Evolutionary conservation across 2,797 vertebrate genomes (phyloP).

Genomic region (Heteromormyrus szaboi): DNA sequence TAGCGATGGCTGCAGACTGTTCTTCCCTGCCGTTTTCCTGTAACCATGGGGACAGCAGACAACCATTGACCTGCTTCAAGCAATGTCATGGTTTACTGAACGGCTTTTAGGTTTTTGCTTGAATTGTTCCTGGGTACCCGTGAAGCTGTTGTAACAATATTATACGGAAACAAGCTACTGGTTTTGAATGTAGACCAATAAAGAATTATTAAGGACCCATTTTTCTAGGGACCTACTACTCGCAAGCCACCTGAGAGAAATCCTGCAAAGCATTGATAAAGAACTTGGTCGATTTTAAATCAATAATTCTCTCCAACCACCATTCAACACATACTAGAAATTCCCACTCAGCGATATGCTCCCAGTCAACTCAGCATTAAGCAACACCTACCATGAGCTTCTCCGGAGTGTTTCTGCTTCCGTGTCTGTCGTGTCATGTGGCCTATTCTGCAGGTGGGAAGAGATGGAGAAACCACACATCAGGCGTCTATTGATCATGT

Average conservation of each 20-base stretch:
- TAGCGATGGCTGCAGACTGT: constrained; percentile 68
- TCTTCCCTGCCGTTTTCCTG: constrained; percentile 74
- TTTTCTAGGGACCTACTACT: background rate
- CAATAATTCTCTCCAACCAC: background rate
- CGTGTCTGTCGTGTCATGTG: constrained; percentile 54
- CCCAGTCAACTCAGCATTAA: background rate
- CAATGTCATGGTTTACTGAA: background rate
- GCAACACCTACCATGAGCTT: constrained; percentile 72
- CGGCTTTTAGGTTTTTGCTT: background rate
- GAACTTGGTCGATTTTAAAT: background rate
- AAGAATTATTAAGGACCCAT: background rate
- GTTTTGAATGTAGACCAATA: background rate
- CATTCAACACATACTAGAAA: background rate
- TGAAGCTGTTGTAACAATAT: background rate
- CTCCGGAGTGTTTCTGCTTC: constrained; percentile 69
- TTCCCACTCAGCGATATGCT: background rate
- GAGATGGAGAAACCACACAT: background rate
- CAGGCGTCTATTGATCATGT: background rate
- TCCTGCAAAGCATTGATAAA: background rate
- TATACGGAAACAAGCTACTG: background rate
- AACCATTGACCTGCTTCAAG: constrained; percentile 24
- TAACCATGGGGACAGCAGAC: constrained; percentile 40
- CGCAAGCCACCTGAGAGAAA: background rate
- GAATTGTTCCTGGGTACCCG: background rate
- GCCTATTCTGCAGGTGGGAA: constrained; percentile 50